Conservation (phyloP, 2,888 invertebrate species). For the Philopedon plagiatum region DNA sequence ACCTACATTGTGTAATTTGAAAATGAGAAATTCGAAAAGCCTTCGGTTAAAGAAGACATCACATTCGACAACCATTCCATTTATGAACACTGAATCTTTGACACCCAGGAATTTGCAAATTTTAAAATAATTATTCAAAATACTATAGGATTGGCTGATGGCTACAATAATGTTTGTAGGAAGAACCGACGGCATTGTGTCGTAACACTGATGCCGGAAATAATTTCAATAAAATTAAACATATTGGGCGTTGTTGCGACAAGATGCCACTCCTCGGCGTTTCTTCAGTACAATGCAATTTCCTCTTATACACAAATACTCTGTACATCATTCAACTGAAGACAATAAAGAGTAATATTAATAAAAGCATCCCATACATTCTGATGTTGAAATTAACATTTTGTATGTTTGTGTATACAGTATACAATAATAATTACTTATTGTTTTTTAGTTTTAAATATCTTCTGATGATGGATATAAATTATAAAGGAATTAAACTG, state of each 20-base stretch:
- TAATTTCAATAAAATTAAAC: conserved; percentile 35
- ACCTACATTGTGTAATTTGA: too few relatives aligned
- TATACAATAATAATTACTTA: too few relatives aligned
- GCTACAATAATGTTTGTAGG: conserved; percentile 22
- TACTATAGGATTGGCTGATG: neutral
- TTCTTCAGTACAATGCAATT: conserved; percentile 19
- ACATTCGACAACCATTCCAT: too few relatives aligned
- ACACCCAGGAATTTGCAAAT: too few relatives aligned
- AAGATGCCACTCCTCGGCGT: conserved; percentile 23
- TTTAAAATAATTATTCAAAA: neutral
- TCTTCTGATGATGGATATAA: too few relatives aligned
- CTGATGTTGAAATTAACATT: too few relatives aligned
- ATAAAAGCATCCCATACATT: too few relatives aligned
- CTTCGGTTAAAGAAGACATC: too few relatives aligned
- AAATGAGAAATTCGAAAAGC: too few relatives aligned
- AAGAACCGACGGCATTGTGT: conserved; percentile 15
- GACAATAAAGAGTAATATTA: neutral
- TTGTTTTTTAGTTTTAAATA: too few relatives aligned
- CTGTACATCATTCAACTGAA: neutral
- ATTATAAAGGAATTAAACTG: conserved; percentile 6
- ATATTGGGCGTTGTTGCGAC: conserved; percentile 32
- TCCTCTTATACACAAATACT: neutral
- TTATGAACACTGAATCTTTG: too few relatives aligned
- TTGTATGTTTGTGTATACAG: too few relatives aligned
- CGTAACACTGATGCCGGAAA: conserved; percentile 32